Base-by-base conservation (phyloP, 2,797 vertebrate genomes). In the Cetoscarus ocellatus region DNA sequence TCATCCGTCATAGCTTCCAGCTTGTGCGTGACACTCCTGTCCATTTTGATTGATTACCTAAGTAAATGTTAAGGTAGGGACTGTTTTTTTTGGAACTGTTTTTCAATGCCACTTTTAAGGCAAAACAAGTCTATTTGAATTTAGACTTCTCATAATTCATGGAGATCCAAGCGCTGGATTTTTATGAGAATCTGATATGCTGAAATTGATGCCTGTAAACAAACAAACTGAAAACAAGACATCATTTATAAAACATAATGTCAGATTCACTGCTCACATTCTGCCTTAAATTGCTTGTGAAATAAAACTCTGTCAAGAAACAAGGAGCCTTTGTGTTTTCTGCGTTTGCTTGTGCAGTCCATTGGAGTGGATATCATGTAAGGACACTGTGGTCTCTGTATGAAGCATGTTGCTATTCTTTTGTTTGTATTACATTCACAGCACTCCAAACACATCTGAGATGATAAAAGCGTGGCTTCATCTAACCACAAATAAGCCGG, bases 231-330 rank as follows among this genome's bases (percentile, higher is more conserved):
- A 17, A 38, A 39, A 51, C 13, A 55, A 50, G 15, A 47, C 8
- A 39, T 48, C 5, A 18, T 52, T 14, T 44, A 1, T 50, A 7
- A 59, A 7, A 51, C 36, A 43, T 58, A 19, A 11, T 55, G 7
- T 58, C 10, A 51, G 54, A 35, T 58, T 67, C 58, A 40, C 39
- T 27, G 27, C 27, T 55, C 6, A 6, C 3, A 27, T 10, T 11
- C 49, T 61, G 44, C 2, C 9, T 45, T 45, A 18, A 14, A 36
- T 47, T 58, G 12, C 50, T 55, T 7, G 48, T 68, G 38, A 34
- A 85, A 77, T 80, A 53, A 80, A 83, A 72, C 40, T 1, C 9
- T 65, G 10, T 52, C 18, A 10, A 57, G 63, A 52, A n/a, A 69
- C 7, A 67, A 62, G 1, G 10, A 47, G 1, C 6, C 6, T 63